Evolutionary conservation across 2,797 vertebrate species (phyloP), one percentile per base, ranked within the genome.

Genomic region (Arctocebus calabarensis): DNA sequence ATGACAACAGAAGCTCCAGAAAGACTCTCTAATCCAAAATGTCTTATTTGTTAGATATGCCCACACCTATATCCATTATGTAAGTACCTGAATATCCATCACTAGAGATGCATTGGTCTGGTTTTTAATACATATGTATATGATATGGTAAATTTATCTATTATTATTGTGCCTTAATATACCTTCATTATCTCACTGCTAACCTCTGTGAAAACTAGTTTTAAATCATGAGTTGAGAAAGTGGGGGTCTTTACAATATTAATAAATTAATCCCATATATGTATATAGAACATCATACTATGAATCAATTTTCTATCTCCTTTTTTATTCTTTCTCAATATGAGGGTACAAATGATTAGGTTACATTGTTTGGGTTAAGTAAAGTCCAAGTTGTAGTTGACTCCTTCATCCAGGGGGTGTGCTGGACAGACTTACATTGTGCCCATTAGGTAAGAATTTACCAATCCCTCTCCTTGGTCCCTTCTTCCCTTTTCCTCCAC

Each of bases 171-270:
- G 22, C 23, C 22, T 73, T 43, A 20, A 2, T 34, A 14, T 37
- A 88, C 27, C 23, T 95, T 94, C n/a, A 68, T 83, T 94, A 82
- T 73, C 61, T 71, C 27, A 77, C 9, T 75, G 7, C 1, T 91
- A 68, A 89, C 10, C 32, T 92, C 62, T 74, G 34, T 43, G 6
- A 94, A 92, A 88, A 64, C 59, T 79, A 88, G 29, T 3, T 75
- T 87, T 75, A 88, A 40, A 6, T 84, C 74, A 70, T 93, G 29
- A 77, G 74, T 82, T 87, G 64, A 94, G 43, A 91, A 87, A 85
- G 9, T n/a, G 11, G 45, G 11, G 10, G 12, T 45, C 27, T 85
- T 88, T 94, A 75, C 68, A 43, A 71, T 84, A 74, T 82, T 91
- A 88, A 79, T 52, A 88, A 62, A 74, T 64, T n/a, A 88, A 91